Percentiles rank a stretch among this genome's conserved stretches.
These are phyloP conservation scores for Cynopterus brachyotis DNA, from an alignment of 2,113 vertebrate species.

Conservation along the genomic window DNA sequence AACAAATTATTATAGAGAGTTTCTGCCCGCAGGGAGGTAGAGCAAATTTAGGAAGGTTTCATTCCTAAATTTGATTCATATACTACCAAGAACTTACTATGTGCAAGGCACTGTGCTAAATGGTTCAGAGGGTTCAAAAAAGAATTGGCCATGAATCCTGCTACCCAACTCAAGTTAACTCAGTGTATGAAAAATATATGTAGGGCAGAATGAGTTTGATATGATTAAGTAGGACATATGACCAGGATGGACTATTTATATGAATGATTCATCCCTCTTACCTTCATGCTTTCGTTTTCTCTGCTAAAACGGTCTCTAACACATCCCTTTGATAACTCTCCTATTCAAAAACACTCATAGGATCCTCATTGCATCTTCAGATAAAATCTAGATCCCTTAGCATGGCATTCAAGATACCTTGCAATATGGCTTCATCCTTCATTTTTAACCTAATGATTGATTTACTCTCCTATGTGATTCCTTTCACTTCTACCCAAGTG, in stretches of 20 bases:
- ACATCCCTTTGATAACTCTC: background rate
- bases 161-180: conserved; percentile 31
- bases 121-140: conserved; percentile 12
- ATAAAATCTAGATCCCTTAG: conserved; percentile 6
- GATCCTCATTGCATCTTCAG: background rate
- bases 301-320: background rate
- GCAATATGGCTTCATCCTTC: background rate
- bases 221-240: background rate
- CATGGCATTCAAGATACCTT: background rate
- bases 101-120: conserved; percentile 23
- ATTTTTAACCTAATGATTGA: background rate
- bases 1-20: conserved; percentile 22
- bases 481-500: background rate
- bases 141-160: background rate
- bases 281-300: background rate
- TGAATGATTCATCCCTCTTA: background rate
- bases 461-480: background rate
- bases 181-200: conserved; percentile 18
- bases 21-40: background rate
- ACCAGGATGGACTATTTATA: background rate
- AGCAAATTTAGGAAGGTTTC: conserved; percentile 11
- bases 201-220: background rate
- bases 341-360: background rate
- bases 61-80: background rate
- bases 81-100: conserved; percentile 6